phyloP scores from a whole-genome alignment of 2,888 invertebrate genomes.

The Patella caerulea region DNA sequence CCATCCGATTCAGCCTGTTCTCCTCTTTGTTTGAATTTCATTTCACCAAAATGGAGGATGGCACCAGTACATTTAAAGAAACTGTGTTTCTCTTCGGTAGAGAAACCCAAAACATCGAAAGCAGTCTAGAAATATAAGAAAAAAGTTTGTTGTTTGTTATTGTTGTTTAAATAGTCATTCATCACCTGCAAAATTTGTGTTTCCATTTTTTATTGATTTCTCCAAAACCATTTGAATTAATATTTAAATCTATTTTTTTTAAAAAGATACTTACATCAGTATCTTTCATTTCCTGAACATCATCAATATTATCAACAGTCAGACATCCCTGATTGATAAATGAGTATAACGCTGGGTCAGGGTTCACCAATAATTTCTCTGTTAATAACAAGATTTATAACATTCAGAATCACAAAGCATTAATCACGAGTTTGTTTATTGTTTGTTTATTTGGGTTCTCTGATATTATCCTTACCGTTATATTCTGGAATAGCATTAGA shows the following conservation, averaged over 20 bases:
- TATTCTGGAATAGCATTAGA: constrained; percentile 52
- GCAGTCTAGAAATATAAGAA: constrained; percentile 86
- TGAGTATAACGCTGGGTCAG: constrained; percentile 86
- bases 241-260: no score
- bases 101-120: constrained; percentile 98
- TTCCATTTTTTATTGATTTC: no score
- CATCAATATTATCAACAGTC: constrained; percentile 94
- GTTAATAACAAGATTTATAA: constrained; percentile 55
- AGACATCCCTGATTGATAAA: constrained; percentile 96
- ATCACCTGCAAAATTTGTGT: no score
- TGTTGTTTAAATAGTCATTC: neutral
- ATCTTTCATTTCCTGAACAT: constrained; percentile 87
- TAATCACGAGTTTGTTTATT: no score
- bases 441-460: no score
- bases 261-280: constrained; percentile 59
- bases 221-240: no score
- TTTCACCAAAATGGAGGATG: constrained; percentile 99
- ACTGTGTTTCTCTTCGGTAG: constrained; percentile 90
- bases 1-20: constrained; percentile 79
- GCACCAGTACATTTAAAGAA: constrained; percentile 95
- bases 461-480: constrained; percentile 32
- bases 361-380: constrained; percentile 86
- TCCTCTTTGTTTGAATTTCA: constrained; percentile 99
- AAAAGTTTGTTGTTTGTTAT: neutral
- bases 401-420: no score